Percentiles rank a stretch among this genome's conserved stretches.
phyloP scores from a whole-genome alignment of 1,140 invertebrate species.

The Triops longicaudatus region DNA sequence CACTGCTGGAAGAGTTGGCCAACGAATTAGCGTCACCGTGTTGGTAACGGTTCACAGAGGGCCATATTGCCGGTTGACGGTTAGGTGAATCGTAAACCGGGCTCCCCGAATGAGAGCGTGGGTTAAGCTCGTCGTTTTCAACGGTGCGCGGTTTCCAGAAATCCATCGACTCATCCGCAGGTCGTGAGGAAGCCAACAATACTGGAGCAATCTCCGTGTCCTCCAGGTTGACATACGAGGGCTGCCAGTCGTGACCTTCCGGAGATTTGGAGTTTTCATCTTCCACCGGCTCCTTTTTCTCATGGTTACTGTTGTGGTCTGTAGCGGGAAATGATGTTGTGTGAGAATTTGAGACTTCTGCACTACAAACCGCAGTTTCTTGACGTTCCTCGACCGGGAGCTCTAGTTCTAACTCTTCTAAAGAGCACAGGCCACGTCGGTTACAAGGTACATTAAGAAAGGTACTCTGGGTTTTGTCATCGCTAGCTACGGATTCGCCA shows the following conservation, averaged over 20 bases:
- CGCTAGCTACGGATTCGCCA: not conserved
- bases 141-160: constrained; percentile 29
- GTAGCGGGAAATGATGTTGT: not conserved
- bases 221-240: constrained; percentile 28
- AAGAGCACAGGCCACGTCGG: constrained; percentile 20
- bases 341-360: not conserved
- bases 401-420: constrained; percentile 1
- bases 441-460: constrained; percentile 25
- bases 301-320: constrained; percentile 5
- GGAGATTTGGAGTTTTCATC: constrained; percentile 23
- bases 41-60: constrained; percentile 12
- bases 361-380: not conserved
- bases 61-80: constrained; percentile 21
- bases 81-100: constrained; percentile 26
- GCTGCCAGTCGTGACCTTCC: constrained; percentile 29
- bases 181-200: constrained; percentile 26
- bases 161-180: constrained; percentile 25
- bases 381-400: not conserved
- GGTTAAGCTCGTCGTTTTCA: not conserved
- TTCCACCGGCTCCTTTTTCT: not conserved
- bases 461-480: not conserved
- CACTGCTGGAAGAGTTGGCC: constrained; percentile 17
- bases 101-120: not conserved
- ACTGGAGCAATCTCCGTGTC: constrained; percentile 28
- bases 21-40: not conserved